Evolutionary conservation across 2,888 invertebrate genomes (phyloP), one percentile per base, ranked within the genome.

Genomic region (Phrixothrix hirtus): DNA sequence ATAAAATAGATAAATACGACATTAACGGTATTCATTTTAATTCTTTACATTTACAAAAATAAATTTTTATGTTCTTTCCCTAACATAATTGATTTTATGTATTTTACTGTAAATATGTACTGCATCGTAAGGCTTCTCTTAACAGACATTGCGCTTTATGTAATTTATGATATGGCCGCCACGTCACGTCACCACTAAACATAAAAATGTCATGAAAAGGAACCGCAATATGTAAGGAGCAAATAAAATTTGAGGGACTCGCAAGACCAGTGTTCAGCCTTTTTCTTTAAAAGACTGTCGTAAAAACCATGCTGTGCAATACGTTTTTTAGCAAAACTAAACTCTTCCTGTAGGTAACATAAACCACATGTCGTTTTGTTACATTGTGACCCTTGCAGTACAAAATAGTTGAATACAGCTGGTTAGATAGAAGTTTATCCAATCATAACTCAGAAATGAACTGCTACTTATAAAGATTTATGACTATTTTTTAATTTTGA

Each of bases 121-220:
- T 21, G 7, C 21, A 21, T 7, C 4, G 7, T 5, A 36, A 31
- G 32, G 32, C 42, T 12, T 31, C 42, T 10, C 30, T 36, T 41
- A 54, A 38, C 55, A 39, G 56, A 54, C 53, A 54, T 46, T 54
- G 45, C 51, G 55, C 51, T 54, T 38, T 34, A 46, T 31, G 55
- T 57, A 59, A 58, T 61, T 61, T 60, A 61, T 43, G 58, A 57
- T 37, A 39, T 39, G 44, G 56, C 54, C 50, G 47, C 54, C 56
- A 52, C 58, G 58, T 58, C 59, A 61, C 61, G 61, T 60, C 56
- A 51, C 41, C 57, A 55, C 52, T 59, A 52, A 59, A 57, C 60
- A 60, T 62, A 62, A 62, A 62, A 62, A 54, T 62, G 56, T 44
- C 52, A 53, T 62, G 57, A 62, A 61, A 53, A 57, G 45, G 49